A percentile compares a stretch with the other conserved stretches of the same genome.
phyloP scores from a whole-genome alignment of 2,888 invertebrate species.

The Brachyptera risi region DNA sequence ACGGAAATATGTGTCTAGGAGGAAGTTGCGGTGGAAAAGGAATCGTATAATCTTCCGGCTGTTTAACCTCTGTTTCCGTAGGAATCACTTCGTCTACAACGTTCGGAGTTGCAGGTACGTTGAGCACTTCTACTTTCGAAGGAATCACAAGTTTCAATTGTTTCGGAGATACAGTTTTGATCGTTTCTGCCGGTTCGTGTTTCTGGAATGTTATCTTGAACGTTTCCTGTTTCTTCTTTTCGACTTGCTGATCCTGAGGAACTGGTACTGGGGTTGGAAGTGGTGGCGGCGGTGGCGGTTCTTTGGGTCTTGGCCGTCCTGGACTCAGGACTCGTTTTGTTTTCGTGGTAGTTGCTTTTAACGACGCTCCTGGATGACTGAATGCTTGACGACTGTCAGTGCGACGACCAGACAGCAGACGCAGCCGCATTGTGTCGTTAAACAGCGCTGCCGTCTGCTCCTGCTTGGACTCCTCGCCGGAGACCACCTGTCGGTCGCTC shows the following conservation, averaged over 20 bases:
- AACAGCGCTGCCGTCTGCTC: constrained; percentile 56
- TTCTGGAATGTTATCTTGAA: constrained; percentile 3
- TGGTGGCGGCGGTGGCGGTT: constrained; percentile 50
- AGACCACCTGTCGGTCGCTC: constrained; percentile 43
- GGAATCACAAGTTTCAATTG: neutral
- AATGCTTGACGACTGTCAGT: constrained; percentile 61
- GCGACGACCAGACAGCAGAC: constrained; percentile 49
- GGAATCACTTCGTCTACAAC: neutral
- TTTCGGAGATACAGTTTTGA: constrained; percentile 22
- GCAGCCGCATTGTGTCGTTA: constrained; percentile 79
- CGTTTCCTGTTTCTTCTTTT: neutral
- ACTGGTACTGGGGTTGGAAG: constrained; percentile 35
- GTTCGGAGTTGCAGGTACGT: neutral
- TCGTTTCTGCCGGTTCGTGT: constrained; percentile 11
- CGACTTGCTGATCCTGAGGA: constrained; percentile 26
- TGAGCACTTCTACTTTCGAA: neutral
- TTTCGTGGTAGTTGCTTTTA: constrained; percentile 36
- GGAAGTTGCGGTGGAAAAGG: constrained; percentile 36
- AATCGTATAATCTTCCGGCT: neutral
- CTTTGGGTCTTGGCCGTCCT: constrained; percentile 43
- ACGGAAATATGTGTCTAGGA: constrained; percentile 37
- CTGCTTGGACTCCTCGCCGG: constrained; percentile 42
- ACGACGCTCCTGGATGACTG: constrained; percentile 41
- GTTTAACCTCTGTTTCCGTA: neutral
- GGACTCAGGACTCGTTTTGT: constrained; percentile 29